Evolutionary conservation across 2,113 vertebrate species (phyloP), one percentile per base, ranked within the genome.

Genomic region (Octodon degus): DNA sequence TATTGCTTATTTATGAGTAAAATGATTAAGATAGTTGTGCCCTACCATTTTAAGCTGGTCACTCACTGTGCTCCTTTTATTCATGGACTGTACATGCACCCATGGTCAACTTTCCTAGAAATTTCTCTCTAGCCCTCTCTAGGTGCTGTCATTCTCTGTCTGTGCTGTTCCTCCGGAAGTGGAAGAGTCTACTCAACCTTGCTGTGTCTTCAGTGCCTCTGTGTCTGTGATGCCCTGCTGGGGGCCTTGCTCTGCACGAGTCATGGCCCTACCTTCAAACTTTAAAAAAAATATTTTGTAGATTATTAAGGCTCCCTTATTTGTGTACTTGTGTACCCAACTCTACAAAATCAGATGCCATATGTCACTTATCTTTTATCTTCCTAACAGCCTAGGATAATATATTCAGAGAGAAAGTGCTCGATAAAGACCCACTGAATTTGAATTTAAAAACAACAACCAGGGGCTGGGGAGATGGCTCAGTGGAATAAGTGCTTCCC

Each of bases 381-480:
- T 85, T 88, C 37, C 77, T 50, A 60, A 91, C 13, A 76, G 25
- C 30, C 22, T 89, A 25, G 10, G 37, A 91, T 4, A 43, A 17
- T 86, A 34, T 62, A 5, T 74, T 25, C 32, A 24, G 6, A 47
- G 37, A 83, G 43, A 20, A 22, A 82, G 16, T 55, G 63, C 22
- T 94, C 20, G 68, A 40, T 58, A 92, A 86, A 82, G 37, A 13
- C 20, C 27, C 72, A 13, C 40, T 81, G 40, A 50, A 70, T 70
- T 92, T 94, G n/a, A 94, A 94, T 65, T 94, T 77, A 32, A 86
- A 90, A 63, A 47, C 43, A 70, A 32, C 53, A 80, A 86, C 60
- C 60, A 89, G 40, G 43, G 43, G 43, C 43, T 43, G 6, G 43
- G 43, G 43, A 43, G 43, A 43, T 43, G 43, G 43, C 43, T 43